Evolutionary conservation across 2,113 vertebrate genomes (phyloP), one percentile per base, ranked within the genome.

Genomic region (Chrysochloris asiatica): DNA sequence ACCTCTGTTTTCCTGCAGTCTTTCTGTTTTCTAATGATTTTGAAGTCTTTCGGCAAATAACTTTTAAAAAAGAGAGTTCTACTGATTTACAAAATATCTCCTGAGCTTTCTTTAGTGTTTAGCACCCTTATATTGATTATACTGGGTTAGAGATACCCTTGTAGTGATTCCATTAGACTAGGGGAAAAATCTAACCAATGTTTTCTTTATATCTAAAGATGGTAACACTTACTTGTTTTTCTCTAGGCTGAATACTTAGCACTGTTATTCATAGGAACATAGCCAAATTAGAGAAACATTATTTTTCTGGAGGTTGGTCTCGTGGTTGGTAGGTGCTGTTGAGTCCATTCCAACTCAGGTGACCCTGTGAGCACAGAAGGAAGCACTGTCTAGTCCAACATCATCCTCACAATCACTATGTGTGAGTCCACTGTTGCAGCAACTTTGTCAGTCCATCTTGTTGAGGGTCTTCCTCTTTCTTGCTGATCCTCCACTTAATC

Each of bases 261-360:
- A 45, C 36, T 79, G 14, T 80, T 94, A 88, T 65, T 94, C 45
- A 61, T 86, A 93, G 28, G 30, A 77, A 77, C n/a, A 56, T 26
- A 65, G 16, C 67, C 48, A 71, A 56, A 80, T 89, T 24, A 83
- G 21, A 90, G 28, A 73, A 85, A 83, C 52, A 24, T 3, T 88
- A 7, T 72, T 83, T 59, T 59, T 59, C 50, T 52, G 50, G 50
- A 52, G 13, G 13, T 6, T 12, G 50, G 19, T 52, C 13, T 52
- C 3, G 19, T 52, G 13, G 13, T 12, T 19, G 19, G 13, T 3
- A 19, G 19, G 6, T 52, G 19, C 50, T 6, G 11, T 52, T 19
- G 10, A 52, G 50, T 52, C 50, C 13, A 19, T 52, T 52, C 50
- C 50, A 52, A 52, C 50, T 52, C 50, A 6, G 10, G 50, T 19